Conservation (phyloP, 2,888 invertebrate genomes). For the Drosophila limbata region DNA sequence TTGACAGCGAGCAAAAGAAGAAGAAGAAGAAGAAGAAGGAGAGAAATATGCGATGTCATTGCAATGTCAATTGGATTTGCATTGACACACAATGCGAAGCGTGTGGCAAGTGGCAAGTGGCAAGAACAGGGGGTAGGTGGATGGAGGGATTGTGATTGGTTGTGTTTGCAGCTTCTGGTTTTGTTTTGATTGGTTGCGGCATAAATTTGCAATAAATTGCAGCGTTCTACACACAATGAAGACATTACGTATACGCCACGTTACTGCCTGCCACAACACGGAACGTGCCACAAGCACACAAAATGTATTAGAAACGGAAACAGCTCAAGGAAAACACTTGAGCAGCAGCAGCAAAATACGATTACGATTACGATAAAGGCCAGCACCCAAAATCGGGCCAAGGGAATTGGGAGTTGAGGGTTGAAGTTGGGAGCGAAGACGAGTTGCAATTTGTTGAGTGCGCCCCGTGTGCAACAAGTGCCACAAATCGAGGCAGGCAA, state of each 20-base stretch:
- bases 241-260: constrained; percentile 78
- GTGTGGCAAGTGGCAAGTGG: constrained; percentile 8
- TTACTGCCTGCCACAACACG: constrained; percentile 39
- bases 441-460: constrained; percentile 70
- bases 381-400: constrained; percentile 36
- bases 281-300: constrained; percentile 64
- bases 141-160: neutral
- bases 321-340: constrained; percentile 77
- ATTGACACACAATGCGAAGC: constrained; percentile 37
- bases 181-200: constrained; percentile 62
- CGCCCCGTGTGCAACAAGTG: constrained; percentile 64
- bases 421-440: neutral
- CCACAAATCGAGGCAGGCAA: constrained; percentile 42
- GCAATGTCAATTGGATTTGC: constrained; percentile 64
- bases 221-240: constrained; percentile 67
- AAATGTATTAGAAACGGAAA: constrained; percentile 79
- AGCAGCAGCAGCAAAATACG: constrained; percentile 67
- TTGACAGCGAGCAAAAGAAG: constrained; percentile 8
- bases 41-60: constrained; percentile 19
- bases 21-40: neutral
- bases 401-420: neutral
- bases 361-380: constrained; percentile 56
- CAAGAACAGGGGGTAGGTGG: neutral
- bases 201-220: constrained; percentile 73
- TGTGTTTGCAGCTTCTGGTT: constrained; percentile 51